Base-by-base conservation (phyloP, 2,113 vertebrate genomes). In the Coreoperca whiteheadi region DNA sequence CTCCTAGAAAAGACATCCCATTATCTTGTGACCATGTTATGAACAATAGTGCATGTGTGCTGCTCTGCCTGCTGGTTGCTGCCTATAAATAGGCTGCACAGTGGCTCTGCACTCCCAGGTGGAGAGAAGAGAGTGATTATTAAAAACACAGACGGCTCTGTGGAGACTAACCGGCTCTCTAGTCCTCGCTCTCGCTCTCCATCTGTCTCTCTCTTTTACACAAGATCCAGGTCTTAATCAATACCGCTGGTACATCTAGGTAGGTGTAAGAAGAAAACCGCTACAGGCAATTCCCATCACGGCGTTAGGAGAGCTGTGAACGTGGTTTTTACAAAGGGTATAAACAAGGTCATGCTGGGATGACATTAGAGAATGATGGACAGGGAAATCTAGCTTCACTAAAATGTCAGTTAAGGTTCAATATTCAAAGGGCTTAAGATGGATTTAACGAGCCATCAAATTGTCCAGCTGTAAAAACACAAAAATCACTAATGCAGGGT, bases 121-220 rank as follows among this genome's bases (percentile, higher is more conserved):
- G 91, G 75, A 88, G 83, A 82, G 80, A 86, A 73, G 63, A 67
- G 82, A 84, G 82, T 79, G 89, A 91, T 94, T 95, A 94, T 94
- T 94, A 93, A 94, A 94, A 93, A 91, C 90, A 92, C 79, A 84
- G 83, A 73, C 68, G 15, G 57, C 86, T 81, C 89, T 82, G 83
- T 86, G 61, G 93, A 89, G 83, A 85, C 80, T 16, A 21, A 77
- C 71, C 1, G 14, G 63, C 71, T 77, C 68, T 74, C 59, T 51
- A 28, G 60, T 74, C 82, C 77, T 57, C 30, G 10, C 60, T 76
- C 82, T 79, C 56, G 2, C 74, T 64, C 84, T 90, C 88, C 84
- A 87, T 88, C 89, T 77, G 85, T 84, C 81, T 82, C 74, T 46
- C 15, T 67, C 81, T 85, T 30, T 82, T 57, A 77, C 74, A 63